Evolutionary conservation across 2,888 invertebrate species (phyloP), one percentile per base, ranked within the genome.

Genomic region (Trissolcus japonicus): DNA sequence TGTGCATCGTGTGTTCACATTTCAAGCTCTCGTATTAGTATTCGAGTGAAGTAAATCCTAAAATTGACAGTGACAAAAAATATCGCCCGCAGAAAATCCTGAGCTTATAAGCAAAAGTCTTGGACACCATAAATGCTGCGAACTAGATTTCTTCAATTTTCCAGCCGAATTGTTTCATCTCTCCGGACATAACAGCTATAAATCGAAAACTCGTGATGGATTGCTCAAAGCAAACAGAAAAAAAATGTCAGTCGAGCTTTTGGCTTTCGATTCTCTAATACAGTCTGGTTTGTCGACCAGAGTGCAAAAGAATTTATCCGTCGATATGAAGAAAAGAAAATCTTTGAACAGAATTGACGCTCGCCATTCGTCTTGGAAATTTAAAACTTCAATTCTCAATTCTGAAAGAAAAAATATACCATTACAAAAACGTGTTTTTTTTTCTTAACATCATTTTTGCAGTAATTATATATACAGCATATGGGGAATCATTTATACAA

Each of bases 81-180:
- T 46, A 53, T 43, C 16, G 9, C 7, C 54, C 53, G 41, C 55
- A 57, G 25, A 62, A 40, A 53, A 51, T 55, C 40, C 21, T 35
- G n/a, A 40, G 9, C 62, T 46, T 55, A 62, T 53, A 71, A 57
- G 57, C 25, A 25, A 21, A 55, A 29, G 63, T 57, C 66, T 63
- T 57, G 61, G 72, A 61, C 62, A 66, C 40, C 73, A 61, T 72
- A 73, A 76, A 61, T 62, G 71, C 48, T 53, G 16, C 16, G 59
- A 62, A 72, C 68, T 67, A 74, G 67, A 65, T 79, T 79, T 75
- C 77, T 79, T 79, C 77, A 79, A 77, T 79, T 79, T 79, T 79
- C 75, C 53, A 68, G 63, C 35, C 54, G 61, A 74, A 65, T 77
- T 57, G 68, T 74, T 79, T 65, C 61, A 77, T 74, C 66, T 65